Evolutionary conservation across 2,113 vertebrate genomes (phyloP), one percentile per base, ranked within the genome.

Genomic region (Emydocephalus ijimae): DNA sequence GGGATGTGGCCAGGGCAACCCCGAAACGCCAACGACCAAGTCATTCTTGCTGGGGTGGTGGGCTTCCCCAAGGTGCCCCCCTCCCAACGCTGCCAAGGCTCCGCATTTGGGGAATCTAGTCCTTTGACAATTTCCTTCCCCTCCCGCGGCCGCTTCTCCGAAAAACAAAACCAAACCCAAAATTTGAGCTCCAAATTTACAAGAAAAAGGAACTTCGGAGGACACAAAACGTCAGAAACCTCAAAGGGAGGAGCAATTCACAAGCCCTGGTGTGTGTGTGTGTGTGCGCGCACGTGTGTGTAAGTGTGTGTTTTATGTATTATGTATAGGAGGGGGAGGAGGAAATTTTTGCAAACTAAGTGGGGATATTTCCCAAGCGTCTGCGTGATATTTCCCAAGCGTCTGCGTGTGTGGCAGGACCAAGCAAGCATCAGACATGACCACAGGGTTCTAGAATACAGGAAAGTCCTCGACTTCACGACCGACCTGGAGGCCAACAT

Each of bases 191-290:
- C 43, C 18, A 1, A 34, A 45, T 85, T 91, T 61, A 85, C 93
- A 23, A 91, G 93, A 93, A 93, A 93, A 43, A 24, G 87, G 90
- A 93, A 93, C 21, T 34, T 8, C 0, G n/a, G 3, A 10, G 45
- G n/a, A 64, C 3, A 29, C 69, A 23, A 50, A n/a, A n/a, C 2
- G 11, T 29, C 29, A 3, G 29, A 61, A 52, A 20, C 55, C 29
- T 4, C 43, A 87, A 24, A 43, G 87, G 92, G 26, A 92, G 21
- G 1, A 9, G 52, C 26, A 45, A 23, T 43, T 23, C n/a, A 50
- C 39, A 45, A 92, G 50, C 29, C 12, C 87, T 3, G 11, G 5
- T n/a, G 14, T 61, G 59, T 26, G 8, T 50, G 48, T 50, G 48
- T 50, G 48, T 9, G 48, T 50, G 48, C 9, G 23, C 26, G 64